Base-by-base conservation (phyloP, 1,140 invertebrate species). In the Papilio helenus region DNA sequence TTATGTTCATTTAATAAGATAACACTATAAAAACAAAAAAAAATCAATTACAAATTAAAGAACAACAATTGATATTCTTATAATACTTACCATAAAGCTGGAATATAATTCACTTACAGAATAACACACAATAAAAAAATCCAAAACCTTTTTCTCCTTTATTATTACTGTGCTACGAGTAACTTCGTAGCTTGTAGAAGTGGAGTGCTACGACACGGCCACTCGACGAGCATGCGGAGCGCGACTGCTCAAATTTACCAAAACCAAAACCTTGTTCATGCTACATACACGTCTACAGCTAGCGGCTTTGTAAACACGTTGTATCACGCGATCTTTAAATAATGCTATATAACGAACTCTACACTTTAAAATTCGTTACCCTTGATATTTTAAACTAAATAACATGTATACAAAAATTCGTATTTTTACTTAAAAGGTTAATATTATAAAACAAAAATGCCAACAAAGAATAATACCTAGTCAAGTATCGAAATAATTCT, bases 181-280 rank as follows among this genome's bases (percentile, higher is more conserved):
- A 68, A 68, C 82, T 80, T 81, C 85, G 88, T 90, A 90, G 87
- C 86, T 82, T 85, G 87, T 89, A 87, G 88, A 65, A 12, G 68
- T 72, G 72, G 74, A 73, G 79, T 82, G 80, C 72, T 81, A 74
- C 76, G 81, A 76, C 72, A 74, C 49, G 74, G 82, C 79, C 80
- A 74, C 49, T 87, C 49, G 79, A 72, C 51, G 81, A 84, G 81
- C 85, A 82, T 83, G 79, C 88, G 82, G 82, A 82, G 82, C 83
- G 81, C 86, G 87, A 90, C 87, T 90, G 86, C 71, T 83, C 82
- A 81, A 81, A 84, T 83, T 84, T 81, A 87, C 82, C 83, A 82
- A 80, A 82, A 87, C 82, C 83, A 82, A 80, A 82, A 84, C 81
- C 82, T 81, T 72, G 65, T 83, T 55, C 26, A 12, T 46, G 77